These are phyloP conservation scores for Muntiacus reevesi DNA, from an alignment of 2,113 vertebrate genomes.

Conservation along the genomic window DNA sequence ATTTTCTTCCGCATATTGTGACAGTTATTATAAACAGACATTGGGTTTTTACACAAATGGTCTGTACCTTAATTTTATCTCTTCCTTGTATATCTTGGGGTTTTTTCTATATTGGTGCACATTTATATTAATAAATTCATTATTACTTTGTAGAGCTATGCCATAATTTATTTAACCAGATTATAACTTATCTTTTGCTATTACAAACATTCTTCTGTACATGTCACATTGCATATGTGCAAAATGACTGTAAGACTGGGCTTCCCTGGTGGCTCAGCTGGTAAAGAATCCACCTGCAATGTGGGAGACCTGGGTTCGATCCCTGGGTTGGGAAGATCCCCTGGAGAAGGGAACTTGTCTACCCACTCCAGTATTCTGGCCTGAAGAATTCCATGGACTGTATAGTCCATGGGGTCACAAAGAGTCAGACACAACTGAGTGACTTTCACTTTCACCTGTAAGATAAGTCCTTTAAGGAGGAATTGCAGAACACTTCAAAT, in stretches of 20 bases:
- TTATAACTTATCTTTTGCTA: background rate
- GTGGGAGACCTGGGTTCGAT: background rate
- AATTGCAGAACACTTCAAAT: background rate
- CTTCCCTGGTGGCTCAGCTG: background rate
- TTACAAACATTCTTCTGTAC: background rate
- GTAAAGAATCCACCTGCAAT: background rate
- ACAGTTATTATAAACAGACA: background rate
- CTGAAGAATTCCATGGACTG: background rate
- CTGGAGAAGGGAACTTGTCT: background rate
- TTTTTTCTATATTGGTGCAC: background rate
- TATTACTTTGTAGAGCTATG: background rate
- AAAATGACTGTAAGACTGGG: background rate
- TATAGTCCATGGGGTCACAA: background rate
- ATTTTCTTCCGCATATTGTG: background rate
- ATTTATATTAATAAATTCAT: background rate
- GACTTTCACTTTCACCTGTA: background rate
- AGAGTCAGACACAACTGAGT: rapidly evolving
- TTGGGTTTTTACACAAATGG: background rate
- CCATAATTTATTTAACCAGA: background rate
- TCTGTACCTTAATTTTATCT: background rate
- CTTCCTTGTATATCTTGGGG: background rate
- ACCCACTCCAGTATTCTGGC: background rate
- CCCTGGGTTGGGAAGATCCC: background rate
- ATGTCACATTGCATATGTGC: background rate
- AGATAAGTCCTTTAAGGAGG: background rate